phyloP scores from a whole-genome alignment of 1,140 invertebrate genomes.

The Scylla paramamosain region DNA sequence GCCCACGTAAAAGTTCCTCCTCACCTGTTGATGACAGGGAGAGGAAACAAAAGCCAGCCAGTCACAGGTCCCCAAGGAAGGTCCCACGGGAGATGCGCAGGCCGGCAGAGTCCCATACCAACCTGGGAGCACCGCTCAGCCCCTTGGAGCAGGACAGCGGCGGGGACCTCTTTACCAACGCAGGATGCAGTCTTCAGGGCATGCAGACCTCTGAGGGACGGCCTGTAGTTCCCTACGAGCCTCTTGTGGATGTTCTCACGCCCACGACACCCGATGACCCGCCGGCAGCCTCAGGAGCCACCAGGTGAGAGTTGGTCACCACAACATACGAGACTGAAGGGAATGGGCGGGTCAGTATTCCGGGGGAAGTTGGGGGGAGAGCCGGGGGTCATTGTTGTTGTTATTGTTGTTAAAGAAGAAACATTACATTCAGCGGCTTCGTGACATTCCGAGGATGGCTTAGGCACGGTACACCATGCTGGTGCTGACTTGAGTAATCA shows the following conservation, averaged over 20 bases:
- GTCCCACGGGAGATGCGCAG: conserved; percentile 9
- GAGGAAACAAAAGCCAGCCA: neutral
- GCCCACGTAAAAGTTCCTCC: neutral
- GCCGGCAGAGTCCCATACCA: conserved; percentile 38
- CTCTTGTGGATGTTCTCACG: conserved; percentile 29
- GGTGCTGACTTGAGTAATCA: too few relatives aligned
- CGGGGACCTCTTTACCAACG: conserved; percentile 34
- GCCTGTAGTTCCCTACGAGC: conserved; percentile 48
- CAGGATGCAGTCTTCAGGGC: neutral
- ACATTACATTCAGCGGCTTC: too few relatives aligned
- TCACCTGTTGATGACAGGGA: neutral
- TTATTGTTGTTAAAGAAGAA: neutral
- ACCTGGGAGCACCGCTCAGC: conserved; percentile 4
- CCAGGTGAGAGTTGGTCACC: conserved; percentile 24
- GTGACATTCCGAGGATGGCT: too few relatives aligned
- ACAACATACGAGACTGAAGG: neutral
- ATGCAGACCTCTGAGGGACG: neutral
- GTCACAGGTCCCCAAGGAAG: conserved; percentile 18
- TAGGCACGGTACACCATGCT: too few relatives aligned
- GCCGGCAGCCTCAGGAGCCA: conserved; percentile 32
- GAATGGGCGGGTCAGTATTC: too few relatives aligned
- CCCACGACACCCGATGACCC: conserved; percentile 45
- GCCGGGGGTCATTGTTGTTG: too few relatives aligned
- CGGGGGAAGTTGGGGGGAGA: too few relatives aligned
- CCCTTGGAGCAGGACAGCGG: neutral